A percentile compares a stretch with the other conserved stretches of the same genome.
Conservation (phyloP, 2,113 vertebrate genomes). For the Bucco capensis region DNA sequence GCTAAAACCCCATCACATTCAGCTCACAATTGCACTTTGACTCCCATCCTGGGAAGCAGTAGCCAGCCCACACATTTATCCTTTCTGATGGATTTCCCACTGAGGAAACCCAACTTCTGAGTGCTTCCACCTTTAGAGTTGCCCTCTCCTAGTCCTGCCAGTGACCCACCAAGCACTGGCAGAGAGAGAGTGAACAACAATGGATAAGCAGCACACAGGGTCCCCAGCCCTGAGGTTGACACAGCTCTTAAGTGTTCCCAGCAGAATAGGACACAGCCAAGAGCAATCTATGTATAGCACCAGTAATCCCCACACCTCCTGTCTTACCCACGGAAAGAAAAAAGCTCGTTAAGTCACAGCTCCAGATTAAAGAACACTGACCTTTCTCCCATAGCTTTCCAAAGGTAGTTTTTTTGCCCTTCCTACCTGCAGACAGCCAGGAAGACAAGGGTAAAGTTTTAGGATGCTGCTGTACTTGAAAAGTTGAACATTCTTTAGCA, state of each 20-base stretch:
- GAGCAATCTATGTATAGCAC: conserved; percentile 45
- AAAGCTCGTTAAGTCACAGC: conserved; percentile 27
- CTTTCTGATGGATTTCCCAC: neutral
- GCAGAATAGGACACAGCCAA: neutral
- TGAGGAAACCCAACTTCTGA: neutral
- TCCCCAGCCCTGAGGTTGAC: rapidly evolving
- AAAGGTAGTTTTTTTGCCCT: neutral
- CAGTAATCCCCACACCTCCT: neutral
- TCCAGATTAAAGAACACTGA: neutral
- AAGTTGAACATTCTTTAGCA: neutral
- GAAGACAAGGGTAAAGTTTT: neutral
- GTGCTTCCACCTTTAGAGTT: neutral
- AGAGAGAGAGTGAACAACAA: neutral
- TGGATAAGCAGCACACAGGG: neutral
- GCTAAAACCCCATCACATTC: neutral
- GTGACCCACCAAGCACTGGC: rapidly evolving
- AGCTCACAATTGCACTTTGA: neutral
- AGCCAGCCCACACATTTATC: neutral
- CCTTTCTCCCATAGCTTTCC: neutral
- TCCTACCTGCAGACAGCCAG: neutral
- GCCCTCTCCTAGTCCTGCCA: neutral
- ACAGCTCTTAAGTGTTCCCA: neutral
- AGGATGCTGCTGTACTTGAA: neutral
- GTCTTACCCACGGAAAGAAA: neutral
- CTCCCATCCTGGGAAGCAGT: neutral